Base-by-base conservation (phyloP, 2,113 vertebrate genomes). In the Falcunculus frontatus region DNA sequence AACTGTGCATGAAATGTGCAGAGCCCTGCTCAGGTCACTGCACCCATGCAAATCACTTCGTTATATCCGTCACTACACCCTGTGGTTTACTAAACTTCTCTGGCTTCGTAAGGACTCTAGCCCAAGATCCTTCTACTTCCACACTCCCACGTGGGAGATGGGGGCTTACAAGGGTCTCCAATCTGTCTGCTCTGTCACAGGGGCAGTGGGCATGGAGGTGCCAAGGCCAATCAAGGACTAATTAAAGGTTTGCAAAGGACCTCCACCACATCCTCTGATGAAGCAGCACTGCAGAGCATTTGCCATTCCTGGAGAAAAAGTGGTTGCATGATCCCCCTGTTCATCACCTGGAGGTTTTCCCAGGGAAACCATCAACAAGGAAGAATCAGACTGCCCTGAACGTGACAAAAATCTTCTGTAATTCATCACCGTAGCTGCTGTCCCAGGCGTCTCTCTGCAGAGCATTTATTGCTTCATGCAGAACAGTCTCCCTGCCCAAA, bases 1-100 rank as follows among this genome's bases (percentile, higher is more conserved):
- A 88, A 92, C 92, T 83, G 92, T 46, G 95, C 94, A 80, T 85
- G 72, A 94, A 94, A 90, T n/a, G 89, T 20, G 76, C 80, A 72
- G 73, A 95, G 94, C 86, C 41, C 80, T 65, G 76, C 93, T 94
- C 93, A 89, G 91, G 93, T 95, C 94, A 89, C 94, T 87, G 91
- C 91, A 72, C 83, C 76, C 75, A 30, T 33, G 68, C 82, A 64
- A 90, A 82, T 73, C 53, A 1, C 89, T 92, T 18, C 2, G 55
- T 35, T 68, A 0, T 4, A 70, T 39, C 84, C 35, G 5, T 39
- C 89, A 80, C 72, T 77, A 33, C 88, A 64, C 42, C 64, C 87
- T 33, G 64, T 29, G 88, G 7, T 77, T 90, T 84, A 29, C 56
- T 77, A 3, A 49, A 63, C 72, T 35, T 1, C 78, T 56, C 56